These are phyloP conservation scores for Tipula lateralis DNA, from an alignment of 2,888 invertebrate species.

Conservation along the genomic window DNA sequence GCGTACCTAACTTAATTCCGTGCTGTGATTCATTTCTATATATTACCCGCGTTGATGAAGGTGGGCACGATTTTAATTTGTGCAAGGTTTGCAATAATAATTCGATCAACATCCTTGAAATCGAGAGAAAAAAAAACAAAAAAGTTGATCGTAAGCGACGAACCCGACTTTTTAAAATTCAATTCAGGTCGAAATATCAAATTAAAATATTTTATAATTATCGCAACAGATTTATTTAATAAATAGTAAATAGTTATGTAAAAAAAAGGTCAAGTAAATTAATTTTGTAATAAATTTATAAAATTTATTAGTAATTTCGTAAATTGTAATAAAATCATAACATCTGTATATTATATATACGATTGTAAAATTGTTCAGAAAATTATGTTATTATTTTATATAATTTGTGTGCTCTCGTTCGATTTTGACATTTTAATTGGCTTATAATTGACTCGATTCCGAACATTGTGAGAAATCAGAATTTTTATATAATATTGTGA, in stretches of 20 bases:
- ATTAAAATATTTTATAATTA: background rate
- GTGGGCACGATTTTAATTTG: background rate
- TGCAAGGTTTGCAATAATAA: background rate
- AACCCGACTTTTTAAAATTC: background rate
- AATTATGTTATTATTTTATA: background rate
- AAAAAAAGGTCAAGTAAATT: slow-evolving; percentile 6
- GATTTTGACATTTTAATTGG: slow-evolving; percentile 24
- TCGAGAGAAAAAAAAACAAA: background rate
- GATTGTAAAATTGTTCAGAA: slow-evolving; percentile 24
- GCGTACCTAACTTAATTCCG: background rate
- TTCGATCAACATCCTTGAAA: slow-evolving; percentile 12
- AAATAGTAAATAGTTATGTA: background rate
- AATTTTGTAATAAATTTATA: background rate
- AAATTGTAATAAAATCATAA: no score
- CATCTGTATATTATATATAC: background rate
- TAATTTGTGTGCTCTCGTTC: background rate
- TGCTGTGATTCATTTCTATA: background rate
- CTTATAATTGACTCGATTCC: background rate
- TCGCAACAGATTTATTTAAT: background rate
- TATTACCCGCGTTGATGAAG: background rate
- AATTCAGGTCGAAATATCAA: background rate
- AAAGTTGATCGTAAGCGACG: background rate
- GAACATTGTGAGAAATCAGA: background rate
- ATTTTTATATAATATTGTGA: background rate
- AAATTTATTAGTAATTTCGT: background rate